Conservation (phyloP, 2,113 vertebrate species). For the Pelobates fuscus region DNA sequence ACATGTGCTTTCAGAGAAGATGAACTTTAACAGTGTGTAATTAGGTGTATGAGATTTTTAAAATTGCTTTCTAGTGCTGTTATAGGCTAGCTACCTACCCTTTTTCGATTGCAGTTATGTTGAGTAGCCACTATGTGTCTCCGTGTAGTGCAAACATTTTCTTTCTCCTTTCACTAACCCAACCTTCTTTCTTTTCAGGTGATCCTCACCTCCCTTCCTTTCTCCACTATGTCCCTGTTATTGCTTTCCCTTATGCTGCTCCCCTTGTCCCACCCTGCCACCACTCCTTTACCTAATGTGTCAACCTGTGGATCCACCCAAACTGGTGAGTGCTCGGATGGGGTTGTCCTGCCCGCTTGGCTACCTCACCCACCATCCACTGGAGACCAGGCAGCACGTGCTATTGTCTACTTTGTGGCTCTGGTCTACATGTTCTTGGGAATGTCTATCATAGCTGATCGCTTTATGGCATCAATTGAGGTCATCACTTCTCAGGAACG, state of each 20-base stretch:
- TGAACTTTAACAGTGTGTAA: too few relatives aligned
- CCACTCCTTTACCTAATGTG: slow-evolving; percentile 10
- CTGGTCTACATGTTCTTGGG: slow-evolving; percentile 85
- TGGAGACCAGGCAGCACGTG: slow-evolving; percentile 79
- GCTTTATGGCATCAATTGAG: slow-evolving; percentile 86
- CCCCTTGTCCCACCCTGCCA: slow-evolving; percentile 42
- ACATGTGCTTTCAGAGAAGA: too few relatives aligned
- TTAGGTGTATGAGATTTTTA: too few relatives aligned
- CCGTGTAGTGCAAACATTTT: too few relatives aligned
- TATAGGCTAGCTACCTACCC: too few relatives aligned
- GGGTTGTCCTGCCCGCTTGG: slow-evolving; percentile 80
- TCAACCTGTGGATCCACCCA: slow-evolving; percentile 22
- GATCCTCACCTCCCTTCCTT: slow-evolving; percentile 25
- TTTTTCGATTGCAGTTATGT: too few relatives aligned
- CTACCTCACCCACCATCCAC: slow-evolving; percentile 80
- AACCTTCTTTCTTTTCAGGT: slow-evolving; percentile 12
- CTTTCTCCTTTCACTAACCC: too few relatives aligned
- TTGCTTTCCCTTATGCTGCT: slow-evolving; percentile 50
- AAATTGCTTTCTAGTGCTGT: too few relatives aligned
- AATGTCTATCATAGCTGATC: slow-evolving; percentile 84
- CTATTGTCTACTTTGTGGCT: slow-evolving; percentile 82
- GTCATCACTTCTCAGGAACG: slow-evolving; percentile 85
- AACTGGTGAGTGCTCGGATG: slow-evolving; percentile 66
- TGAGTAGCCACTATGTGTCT: too few relatives aligned
- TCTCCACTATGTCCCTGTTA: slow-evolving; percentile 50